These are phyloP conservation scores for Bombyx huttoni DNA, from an alignment of 2,888 invertebrate genomes.

Conservation along the genomic window DNA sequence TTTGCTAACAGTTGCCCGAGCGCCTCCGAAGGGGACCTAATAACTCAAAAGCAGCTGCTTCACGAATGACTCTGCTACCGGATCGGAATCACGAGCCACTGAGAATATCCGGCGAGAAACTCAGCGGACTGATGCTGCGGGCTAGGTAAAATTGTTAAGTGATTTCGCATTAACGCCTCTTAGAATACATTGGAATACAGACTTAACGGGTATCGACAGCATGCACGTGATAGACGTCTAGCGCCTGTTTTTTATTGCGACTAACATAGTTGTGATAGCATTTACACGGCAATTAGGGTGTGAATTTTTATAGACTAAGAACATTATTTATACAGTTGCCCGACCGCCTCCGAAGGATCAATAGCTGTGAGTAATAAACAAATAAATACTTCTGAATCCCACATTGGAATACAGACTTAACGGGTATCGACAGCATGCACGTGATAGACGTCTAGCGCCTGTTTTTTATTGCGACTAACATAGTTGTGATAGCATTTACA, in stretches of 20 bases:
- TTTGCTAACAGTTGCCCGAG: too few relatives aligned
- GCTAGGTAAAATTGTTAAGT: too few relatives aligned
- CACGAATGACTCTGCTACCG: too few relatives aligned
- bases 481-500: neutral
- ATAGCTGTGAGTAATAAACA: too few relatives aligned
- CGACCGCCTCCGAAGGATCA: too few relatives aligned
- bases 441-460: neutral
- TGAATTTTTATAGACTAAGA: neutral
- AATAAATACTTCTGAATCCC: too few relatives aligned
- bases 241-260: neutral
- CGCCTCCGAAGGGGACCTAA: too few relatives aligned
- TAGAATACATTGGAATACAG: neutral
- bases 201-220: neutral
- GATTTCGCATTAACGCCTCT: neutral
- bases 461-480: neutral
- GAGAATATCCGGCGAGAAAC: too few relatives aligned
- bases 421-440: neutral
- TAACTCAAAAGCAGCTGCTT: too few relatives aligned
- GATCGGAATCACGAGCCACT: too few relatives aligned
- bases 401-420: neutral
- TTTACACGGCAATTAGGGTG: neutral
- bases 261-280: conserved; percentile 1
- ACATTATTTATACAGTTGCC: neutral
- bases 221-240: neutral
- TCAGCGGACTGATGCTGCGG: too few relatives aligned